Evolutionary conservation across 2,888 invertebrate species (phyloP), one percentile per base, ranked within the genome.

Genomic region (Callinectes sapidus): DNA sequence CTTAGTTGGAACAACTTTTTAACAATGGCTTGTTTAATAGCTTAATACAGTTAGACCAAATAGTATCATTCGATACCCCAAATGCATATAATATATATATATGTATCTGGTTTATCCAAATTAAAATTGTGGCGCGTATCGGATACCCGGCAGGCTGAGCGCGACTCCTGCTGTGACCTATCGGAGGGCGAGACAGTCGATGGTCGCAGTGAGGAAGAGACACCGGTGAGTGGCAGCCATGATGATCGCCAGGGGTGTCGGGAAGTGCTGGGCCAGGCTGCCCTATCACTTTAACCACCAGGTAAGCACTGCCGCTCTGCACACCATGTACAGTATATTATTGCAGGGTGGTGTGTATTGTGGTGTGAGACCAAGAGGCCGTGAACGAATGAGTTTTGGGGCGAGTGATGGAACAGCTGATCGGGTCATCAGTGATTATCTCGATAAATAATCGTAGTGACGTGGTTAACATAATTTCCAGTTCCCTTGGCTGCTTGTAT

Each of bases 221-320:
- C 81, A 81, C 81, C 81, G 81, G 81, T 35, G 86, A 86, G 16
- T 2, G 81, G 61, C 89, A 54, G 92, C 89, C 92, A 92, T 92
- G 92, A 61, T 92, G 81, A 61, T 55, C 48, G 61, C 89, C 32
- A 81, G 86, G 48, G 89, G 85, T 89, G 89, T 92, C 32, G 89
- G 92, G 23, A 89, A 66, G 89, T 92, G 89, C 85, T 92, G 92
- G 92, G 92, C 92, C 23, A 81, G 92, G n/a, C 85, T 92, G 89
- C 92, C 92, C n/a, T 28, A 61, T 10, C 92, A 89, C 89, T n/a
- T 86, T 3, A 39, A 92, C 10, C 16, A 89, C 28, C 92, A 92
- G 92, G 92, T 92, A 6, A 92, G 55, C n/a, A 10, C 1, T n/a
- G n/a, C 71, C n/a, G 28, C 28, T n/a, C 28, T 10, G 13, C 2